Conservation (phyloP, 2,797 vertebrate species). For the Pteropus rufus region DNA sequence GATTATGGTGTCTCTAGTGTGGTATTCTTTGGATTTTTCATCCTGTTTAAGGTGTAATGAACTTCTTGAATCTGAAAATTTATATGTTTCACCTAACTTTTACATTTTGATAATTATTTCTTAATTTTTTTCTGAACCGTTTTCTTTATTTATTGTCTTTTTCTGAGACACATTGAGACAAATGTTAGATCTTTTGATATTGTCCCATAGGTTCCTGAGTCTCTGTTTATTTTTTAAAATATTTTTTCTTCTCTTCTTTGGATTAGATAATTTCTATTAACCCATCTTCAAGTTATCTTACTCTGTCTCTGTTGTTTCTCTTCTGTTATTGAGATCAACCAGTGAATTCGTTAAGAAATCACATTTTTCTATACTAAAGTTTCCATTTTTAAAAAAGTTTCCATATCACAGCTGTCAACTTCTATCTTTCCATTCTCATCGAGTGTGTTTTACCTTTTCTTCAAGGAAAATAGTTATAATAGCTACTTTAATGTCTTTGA, state of each 20-base stretch:
- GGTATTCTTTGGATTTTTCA: not conserved
- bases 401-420: not conserved
- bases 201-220: not conserved
- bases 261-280: not conserved
- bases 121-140: not conserved
- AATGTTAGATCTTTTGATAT: not conserved
- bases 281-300: not conserved
- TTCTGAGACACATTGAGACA: not conserved
- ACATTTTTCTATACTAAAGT: slow-evolving; percentile 3
- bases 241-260: not conserved
- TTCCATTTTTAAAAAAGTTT: not conserved
- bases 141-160: not conserved
- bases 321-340: not conserved
- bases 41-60: not conserved
- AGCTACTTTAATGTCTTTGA: not conserved
- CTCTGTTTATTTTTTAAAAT: not conserved
- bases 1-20: not conserved
- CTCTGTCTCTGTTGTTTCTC: not conserved
- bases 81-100: not conserved
- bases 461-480: not conserved
- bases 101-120: not conserved
- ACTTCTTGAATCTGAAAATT: not conserved
- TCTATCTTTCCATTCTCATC: not conserved
- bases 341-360: not conserved
- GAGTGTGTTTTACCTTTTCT: not conserved